Base-by-base conservation (phyloP, 1,140 invertebrate species). In the Acromyrmex heyeri region DNA sequence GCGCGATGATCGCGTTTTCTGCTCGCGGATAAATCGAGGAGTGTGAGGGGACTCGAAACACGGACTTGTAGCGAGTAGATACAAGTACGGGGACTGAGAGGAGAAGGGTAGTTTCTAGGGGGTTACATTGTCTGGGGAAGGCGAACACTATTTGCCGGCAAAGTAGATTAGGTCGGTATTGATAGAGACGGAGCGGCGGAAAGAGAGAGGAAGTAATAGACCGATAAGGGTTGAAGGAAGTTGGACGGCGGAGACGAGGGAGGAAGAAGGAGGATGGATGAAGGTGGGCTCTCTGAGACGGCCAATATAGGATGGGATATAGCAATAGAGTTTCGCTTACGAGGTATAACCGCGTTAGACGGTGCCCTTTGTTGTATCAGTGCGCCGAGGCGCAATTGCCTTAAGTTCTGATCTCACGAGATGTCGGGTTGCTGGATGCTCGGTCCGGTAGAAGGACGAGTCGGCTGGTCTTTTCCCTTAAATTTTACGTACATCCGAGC, bases 131-230 rank as follows among this genome's bases (percentile, higher is more conserved):
- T 93, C 92, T 92, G 90, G 89, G 92, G 91, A 93, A 91, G 86
- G 89, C 86, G 92, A 93, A 93, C 90, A 90, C 90, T 93, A 94
- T 94, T 94, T 93, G 91, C 92, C 91, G 87, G 90, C 76, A 94
- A 94, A 94, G 91, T 94, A 93, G 93, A 94, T 94, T 94, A 94
- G 88, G 92, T 89, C 72, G 88, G 87, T 91, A 93, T 94, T 93
- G 93, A 93, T 93, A 93, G 91, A 92, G 92, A 91, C 87, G 90
- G 88, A 89, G 87, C 87, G 85, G 76, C 70, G 85, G 70, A 24
- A 81, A 82, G 86, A 85, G 70, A 86, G 69, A 83, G 57, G 85
- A 89, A 88, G 72, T 59, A 85, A 83, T 73, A 81, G 70, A 85
- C 44, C 61, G 79, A 70, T 55, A 75, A 44, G 79, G 78, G 69